Base-by-base conservation (phyloP, 2,888 invertebrate genomes). In the Ceriagrion tenellum region DNA sequence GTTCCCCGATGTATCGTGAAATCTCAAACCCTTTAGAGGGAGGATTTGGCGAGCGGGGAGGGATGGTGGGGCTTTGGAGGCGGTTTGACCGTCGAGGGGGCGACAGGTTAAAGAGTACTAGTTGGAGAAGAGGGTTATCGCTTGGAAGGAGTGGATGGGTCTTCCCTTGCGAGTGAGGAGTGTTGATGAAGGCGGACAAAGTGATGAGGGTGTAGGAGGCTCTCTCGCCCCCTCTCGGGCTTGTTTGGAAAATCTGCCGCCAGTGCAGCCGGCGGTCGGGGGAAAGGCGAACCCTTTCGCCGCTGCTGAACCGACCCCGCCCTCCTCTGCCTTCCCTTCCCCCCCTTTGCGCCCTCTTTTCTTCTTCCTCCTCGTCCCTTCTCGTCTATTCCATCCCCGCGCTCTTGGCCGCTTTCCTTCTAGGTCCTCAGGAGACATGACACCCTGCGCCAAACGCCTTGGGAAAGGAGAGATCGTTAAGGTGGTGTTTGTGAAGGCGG, bases 101-200 rank as follows among this genome's bases (percentile, higher is more conserved):
- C 59, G 30, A 35, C 35, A 35, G 81, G 81, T 81, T 81, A 35
- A 35, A 30, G 30, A 47, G 88, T 20, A 20, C 4, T 47, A 47
- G 47, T 47, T 59, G 59, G 18, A 23, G 47, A 16, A 26, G 89
- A 55, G 47, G 89, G 89, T 26, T 26, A 55, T n/a, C 26, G 55
- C 55, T 20, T n/a, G n/a, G 55, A n/a, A 55, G 47, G 89, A 47
- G 89, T 89, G 55, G 55, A 55, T 55, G 89, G 89, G 40, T 13
- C 81, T 30, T 81, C 47, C 16, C 88, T 40, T 47, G n/a, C 47
- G 23, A 18, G 47, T 47, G 35, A 55, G 89, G 89, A 47, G 89
- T 89, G 89, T 89, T 89, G 89, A 89, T 89, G 89, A 89, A 89
- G 89, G 89, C 89, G n/a, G 55, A 55, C 47, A 89, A 89, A 89